Evolutionary conservation across 2,888 invertebrate genomes (phyloP).

Genomic region (Latheticus oryzae): DNA sequence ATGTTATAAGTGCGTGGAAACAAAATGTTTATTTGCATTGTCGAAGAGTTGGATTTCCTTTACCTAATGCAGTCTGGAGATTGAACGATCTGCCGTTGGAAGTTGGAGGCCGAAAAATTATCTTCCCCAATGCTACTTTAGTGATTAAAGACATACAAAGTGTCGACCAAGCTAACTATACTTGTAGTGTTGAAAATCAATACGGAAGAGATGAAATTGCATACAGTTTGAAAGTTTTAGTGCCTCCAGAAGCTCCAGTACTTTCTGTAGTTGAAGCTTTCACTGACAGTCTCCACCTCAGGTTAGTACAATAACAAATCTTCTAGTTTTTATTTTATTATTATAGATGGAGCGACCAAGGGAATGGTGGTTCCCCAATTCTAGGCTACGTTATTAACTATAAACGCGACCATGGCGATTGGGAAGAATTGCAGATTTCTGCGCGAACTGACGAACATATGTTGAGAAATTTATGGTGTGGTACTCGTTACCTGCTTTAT

Average conservation of each 20-base stretch:
- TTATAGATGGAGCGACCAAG: conserved; percentile 71
- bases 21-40: conserved; percentile 86
- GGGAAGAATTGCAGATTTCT: conserved; percentile 90
- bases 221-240: conserved; percentile 79
- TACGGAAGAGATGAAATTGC: conserved; percentile 87
- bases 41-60: conserved; percentile 84
- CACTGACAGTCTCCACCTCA: conserved; percentile 83
- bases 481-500: conserved; percentile 87
- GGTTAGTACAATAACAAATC: conserved; percentile 66
- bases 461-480: conserved; percentile 86
- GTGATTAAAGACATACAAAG: conserved; percentile 82
- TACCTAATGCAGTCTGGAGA: conserved; percentile 82
- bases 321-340: conserved; percentile 1
- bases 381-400: conserved; percentile 90
- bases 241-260: conserved; percentile 88
- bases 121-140: conserved; percentile 78
- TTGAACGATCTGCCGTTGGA: conserved; percentile 81
- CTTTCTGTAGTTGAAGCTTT: conserved; percentile 85
- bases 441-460: conserved; percentile 84
- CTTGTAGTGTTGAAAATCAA: conserved; percentile 86
- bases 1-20: conserved; percentile 87
- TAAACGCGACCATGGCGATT: conserved; percentile 89
- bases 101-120: conserved; percentile 75
- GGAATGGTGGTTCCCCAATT: conserved; percentile 84
- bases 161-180: conserved; percentile 90